Evolutionary conservation across 2,113 vertebrate species (phyloP).

Genomic region (Ariopsis seemanni): DNA sequence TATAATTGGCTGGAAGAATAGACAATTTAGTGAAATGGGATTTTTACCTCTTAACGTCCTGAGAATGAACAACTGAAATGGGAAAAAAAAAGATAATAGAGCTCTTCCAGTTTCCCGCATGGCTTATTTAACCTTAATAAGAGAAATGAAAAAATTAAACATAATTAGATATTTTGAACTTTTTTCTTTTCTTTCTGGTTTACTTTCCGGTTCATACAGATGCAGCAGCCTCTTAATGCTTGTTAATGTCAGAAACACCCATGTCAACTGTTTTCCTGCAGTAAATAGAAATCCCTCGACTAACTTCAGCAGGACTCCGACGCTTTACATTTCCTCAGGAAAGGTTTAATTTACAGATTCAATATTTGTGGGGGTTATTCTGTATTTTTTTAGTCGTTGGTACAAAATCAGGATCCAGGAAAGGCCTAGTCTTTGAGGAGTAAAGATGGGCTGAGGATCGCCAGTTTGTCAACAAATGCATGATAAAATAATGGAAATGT

Average conservation of each 20-base stretch:
- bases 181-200: neutral
- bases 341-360: no score
- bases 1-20: slow-evolving; percentile 6
- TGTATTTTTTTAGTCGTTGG: no score
- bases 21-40: neutral
- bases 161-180: neutral
- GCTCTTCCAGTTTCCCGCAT: neutral
- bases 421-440: no score
- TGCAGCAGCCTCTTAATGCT: neutral
- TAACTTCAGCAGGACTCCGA: no score
- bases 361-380: no score
- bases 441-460: no score
- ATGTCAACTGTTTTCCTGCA: neutral
- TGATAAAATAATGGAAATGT: no score
- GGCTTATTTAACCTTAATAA: slow-evolving; percentile 2
- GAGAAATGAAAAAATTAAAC: neutral
- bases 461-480: no score
- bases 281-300: no score
- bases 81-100: neutral
- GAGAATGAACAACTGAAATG: neutral
- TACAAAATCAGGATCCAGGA: no score
- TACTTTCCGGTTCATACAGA: neutral
- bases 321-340: no score
- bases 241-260: neutral
- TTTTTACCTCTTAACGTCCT: neutral